Evolutionary conservation across 2,113 vertebrate genomes (phyloP).

Genomic region (Cyphotilapia sp.): DNA sequence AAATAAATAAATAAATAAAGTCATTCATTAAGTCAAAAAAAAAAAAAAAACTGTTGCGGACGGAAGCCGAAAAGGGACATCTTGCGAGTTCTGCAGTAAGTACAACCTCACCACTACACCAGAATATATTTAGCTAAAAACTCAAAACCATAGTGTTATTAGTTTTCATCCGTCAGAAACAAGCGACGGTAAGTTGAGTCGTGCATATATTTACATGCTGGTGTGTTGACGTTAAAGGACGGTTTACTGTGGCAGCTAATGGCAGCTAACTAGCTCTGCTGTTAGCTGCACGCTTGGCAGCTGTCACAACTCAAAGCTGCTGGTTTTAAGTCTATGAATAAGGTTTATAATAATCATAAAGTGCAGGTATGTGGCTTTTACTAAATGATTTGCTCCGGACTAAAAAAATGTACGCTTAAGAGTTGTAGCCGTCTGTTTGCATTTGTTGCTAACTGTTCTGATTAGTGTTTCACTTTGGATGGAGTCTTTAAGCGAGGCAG

Average conservation of each 20-base stretch:
- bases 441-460: neutral
- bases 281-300: neutral
- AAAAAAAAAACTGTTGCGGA: neutral
- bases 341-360: neutral
- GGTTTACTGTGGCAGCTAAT: neutral
- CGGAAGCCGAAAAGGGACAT: conserved; percentile 19
- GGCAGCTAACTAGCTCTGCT: neutral
- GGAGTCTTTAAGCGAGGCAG: neutral
- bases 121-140: neutral
- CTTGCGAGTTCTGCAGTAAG: neutral
- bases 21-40: neutral
- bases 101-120: neutral
- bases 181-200: neutral
- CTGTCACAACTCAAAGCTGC: neutral
- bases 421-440: neutral
- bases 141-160: neutral
- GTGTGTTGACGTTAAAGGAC: neutral
- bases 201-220: neutral
- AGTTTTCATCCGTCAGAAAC: neutral
- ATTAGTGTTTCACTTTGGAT: neutral
- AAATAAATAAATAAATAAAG: accelerated
- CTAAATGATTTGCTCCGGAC: neutral
- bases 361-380: neutral
- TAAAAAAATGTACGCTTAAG: neutral
- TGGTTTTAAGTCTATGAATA: neutral